Conservation (phyloP, 2,113 vertebrate species). For the Protobothrops flavoviridis region DNA sequence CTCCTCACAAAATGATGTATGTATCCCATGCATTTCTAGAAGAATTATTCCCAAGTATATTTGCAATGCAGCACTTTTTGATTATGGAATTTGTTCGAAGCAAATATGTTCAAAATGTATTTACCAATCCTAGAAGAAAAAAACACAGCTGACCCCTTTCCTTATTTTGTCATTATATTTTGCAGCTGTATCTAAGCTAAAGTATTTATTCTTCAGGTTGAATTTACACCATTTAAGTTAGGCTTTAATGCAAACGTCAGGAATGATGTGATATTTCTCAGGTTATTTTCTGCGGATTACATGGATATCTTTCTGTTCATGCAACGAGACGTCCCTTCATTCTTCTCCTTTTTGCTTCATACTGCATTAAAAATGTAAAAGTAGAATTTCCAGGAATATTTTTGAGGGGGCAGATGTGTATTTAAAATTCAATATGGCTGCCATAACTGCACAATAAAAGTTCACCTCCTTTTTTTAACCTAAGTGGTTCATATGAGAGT, state of each 20-base stretch:
- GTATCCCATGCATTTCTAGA: not conserved
- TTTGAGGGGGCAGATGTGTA: not conserved
- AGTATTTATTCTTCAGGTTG: not conserved
- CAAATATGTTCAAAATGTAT: not conserved
- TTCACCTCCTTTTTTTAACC: not conserved
- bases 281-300: not conserved
- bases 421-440: not conserved
- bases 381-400: not conserved
- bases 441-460: not conserved
- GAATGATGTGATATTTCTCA: not conserved
- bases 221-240: not conserved
- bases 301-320: not conserved
- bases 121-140: not conserved
- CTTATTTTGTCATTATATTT: not conserved
- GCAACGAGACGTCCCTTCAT: not conserved
- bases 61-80: not conserved
- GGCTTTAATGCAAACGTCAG: not conserved
- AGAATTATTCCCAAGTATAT: not conserved
- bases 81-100: not conserved
- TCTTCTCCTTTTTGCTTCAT: not conserved
- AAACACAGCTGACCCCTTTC: not conserved
- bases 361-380: not conserved
- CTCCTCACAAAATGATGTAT: no score
- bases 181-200: not conserved
- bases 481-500: not conserved